phyloP scores from a whole-genome alignment of 1,140 invertebrate genomes.

The Ephestia elutella region DNA sequence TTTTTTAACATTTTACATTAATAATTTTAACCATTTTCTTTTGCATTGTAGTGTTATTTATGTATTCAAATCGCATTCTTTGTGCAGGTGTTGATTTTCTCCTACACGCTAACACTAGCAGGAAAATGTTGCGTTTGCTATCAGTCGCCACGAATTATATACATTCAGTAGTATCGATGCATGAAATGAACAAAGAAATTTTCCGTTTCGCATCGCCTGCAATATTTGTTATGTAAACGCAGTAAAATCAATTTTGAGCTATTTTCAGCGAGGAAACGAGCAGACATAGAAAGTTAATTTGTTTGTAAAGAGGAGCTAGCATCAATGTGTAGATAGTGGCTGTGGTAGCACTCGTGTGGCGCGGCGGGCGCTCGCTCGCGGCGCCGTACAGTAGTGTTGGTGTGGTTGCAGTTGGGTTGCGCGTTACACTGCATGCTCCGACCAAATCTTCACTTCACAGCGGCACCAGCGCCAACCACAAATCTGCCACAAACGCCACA shows the following conservation, averaged over 20 bases:
- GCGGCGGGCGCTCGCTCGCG: conserved; percentile 29
- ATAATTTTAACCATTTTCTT: conserved; percentile 49
- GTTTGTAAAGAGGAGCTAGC: conserved; percentile 50
- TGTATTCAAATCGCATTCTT: conserved; percentile 66
- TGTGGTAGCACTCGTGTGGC: conserved; percentile 46
- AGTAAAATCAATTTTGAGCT: conserved; percentile 20
- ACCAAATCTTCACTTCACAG: conserved; percentile 70
- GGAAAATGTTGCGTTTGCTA: conserved; percentile 72
- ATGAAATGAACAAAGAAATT: conserved; percentile 55
- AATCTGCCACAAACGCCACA: conserved; percentile 65
- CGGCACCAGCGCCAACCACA: conserved; percentile 66
- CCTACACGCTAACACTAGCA: conserved; percentile 70
- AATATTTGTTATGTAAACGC: conserved; percentile 34
- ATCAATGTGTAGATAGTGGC: conserved; percentile 63
- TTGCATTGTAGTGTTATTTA: conserved; percentile 69
- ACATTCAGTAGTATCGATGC: conserved; percentile 45
- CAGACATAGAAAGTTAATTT: conserved; percentile 46
- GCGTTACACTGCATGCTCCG: conserved; percentile 73
- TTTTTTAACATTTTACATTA: conserved; percentile 58
- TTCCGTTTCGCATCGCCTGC: conserved; percentile 41
- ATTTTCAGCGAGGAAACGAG: conserved; percentile 22
- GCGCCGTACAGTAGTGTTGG: conserved; percentile 63
- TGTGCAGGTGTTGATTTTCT: conserved; percentile 71
- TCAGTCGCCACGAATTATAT: conserved; percentile 42
- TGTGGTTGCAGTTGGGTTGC: conserved; percentile 73